These are phyloP conservation scores for Rhinophrynus dorsalis DNA, from an alignment of 2,797 vertebrate species.

Conservation along the genomic window DNA sequence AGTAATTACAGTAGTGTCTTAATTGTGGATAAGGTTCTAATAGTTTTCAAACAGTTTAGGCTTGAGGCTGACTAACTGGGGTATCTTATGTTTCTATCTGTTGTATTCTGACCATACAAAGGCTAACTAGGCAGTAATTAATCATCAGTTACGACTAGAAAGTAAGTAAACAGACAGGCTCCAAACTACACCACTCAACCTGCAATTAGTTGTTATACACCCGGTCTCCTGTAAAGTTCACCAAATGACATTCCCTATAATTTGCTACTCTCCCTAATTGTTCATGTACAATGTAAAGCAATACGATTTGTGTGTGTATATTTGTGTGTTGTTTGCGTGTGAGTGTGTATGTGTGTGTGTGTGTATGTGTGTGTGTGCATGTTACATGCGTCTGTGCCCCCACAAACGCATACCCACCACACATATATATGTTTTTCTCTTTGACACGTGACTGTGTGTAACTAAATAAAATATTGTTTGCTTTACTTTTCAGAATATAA, in stretches of 20 bases:
- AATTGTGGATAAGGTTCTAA: slow-evolving; percentile 71
- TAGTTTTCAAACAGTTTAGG: slow-evolving; percentile 70
- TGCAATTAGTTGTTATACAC: slow-evolving; percentile 24
- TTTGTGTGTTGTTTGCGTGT: too few species aligned
- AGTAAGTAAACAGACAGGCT: slow-evolving; percentile 48
- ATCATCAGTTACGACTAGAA: slow-evolving; percentile 72
- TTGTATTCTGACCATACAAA: slow-evolving; percentile 67
- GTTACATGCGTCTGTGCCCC: too few species aligned
- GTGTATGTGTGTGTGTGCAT: too few species aligned
- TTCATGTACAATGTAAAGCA: too few species aligned
- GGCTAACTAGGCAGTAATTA: slow-evolving; percentile 72
- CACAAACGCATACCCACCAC: too few species aligned
- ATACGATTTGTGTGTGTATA: too few species aligned
- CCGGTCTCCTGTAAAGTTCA: slow-evolving; percentile 28
- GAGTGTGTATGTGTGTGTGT: slow-evolving; percentile 54
- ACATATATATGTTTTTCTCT: too few species aligned
- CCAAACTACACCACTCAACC: slow-evolving; percentile 50
- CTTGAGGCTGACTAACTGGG: slow-evolving; percentile 67
- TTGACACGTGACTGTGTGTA: too few species aligned
- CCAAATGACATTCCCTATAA: slow-evolving; percentile 60
- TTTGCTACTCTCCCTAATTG: too few species aligned
- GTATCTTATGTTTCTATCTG: slow-evolving; percentile 56
- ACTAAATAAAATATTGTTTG: too few species aligned
- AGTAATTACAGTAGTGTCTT: slow-evolving; percentile 66
- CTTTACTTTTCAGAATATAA: too few species aligned